phyloP scores from a whole-genome alignment of 1,140 invertebrate genomes.

The Chionoecetes opilio region DNA sequence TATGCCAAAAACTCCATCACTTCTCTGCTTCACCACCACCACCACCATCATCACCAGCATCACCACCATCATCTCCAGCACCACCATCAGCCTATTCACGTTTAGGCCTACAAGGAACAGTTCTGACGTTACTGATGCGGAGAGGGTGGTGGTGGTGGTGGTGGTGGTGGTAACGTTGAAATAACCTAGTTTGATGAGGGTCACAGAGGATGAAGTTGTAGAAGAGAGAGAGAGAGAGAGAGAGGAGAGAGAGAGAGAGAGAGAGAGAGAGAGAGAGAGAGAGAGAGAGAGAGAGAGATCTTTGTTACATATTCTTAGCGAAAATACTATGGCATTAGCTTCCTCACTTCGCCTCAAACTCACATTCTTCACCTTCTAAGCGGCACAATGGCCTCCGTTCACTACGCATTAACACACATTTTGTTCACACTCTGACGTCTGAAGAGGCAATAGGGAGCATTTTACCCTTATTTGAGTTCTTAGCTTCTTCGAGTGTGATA shows the following conservation, averaged over 20 bases:
- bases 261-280: neutral
- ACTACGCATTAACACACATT: too few relatives aligned
- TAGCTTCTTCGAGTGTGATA: neutral
- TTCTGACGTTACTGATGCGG: neutral
- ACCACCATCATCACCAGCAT: neutral
- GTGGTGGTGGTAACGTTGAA: neutral
- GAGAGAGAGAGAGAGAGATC: neutral
- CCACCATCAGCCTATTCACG: neutral
- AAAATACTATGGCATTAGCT: neutral
- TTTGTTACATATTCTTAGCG: neutral
- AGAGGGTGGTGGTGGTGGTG: neutral
- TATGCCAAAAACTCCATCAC: neutral
- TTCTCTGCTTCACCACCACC: neutral
- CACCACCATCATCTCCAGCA: too few relatives aligned
- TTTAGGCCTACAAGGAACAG: neutral
- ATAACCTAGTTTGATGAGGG: neutral
- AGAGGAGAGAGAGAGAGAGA: conserved; percentile 27
- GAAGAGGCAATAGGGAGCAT: neutral
- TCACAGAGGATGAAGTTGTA: neutral
- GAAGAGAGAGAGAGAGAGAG: conserved; percentile 27
- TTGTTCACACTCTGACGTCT: neutral
- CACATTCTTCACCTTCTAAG: neutral
- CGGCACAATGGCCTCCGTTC: neutral
- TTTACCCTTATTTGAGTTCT: neutral
- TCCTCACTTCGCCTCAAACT: neutral